Evolutionary conservation across 2,888 invertebrate species (phyloP).

Genomic region (Capitulum mitella): DNA sequence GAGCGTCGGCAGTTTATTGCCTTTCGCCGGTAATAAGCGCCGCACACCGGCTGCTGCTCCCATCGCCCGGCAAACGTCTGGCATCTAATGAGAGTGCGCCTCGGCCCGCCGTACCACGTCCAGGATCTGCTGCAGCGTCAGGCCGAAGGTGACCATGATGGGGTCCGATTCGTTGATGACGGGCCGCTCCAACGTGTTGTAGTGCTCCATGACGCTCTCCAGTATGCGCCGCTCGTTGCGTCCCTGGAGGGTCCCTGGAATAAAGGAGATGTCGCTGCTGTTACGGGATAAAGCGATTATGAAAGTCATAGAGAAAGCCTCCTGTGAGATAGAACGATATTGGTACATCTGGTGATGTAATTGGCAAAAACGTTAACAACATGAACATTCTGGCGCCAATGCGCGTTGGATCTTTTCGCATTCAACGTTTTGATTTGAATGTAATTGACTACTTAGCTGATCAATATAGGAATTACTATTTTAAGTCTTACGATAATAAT

Average conservation of each 20-base stretch:
- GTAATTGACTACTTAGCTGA: too few relatives aligned
- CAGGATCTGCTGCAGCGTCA: conserved; percentile 81
- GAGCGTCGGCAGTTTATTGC: background rate
- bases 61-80: background rate
- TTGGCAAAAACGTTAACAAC: too few relatives aligned
- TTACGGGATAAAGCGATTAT: too few relatives aligned
- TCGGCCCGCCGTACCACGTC: background rate
- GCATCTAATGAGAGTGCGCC: background rate
- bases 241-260: conserved; percentile 38
- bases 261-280: too few relatives aligned
- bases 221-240: conserved; percentile 38
- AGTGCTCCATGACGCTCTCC: conserved; percentile 43
- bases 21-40: background rate
- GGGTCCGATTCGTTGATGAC: conserved; percentile 87
- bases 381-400: too few relatives aligned
- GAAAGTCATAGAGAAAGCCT: too few relatives aligned
- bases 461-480: too few relatives aligned
- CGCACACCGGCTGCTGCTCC: background rate
- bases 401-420: too few relatives aligned
- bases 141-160: conserved; percentile 80
- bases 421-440: too few relatives aligned
- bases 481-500: too few relatives aligned
- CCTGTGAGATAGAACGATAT: too few relatives aligned
- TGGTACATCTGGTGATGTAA: too few relatives aligned
- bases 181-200: conserved; percentile 82